Base-by-base conservation (phyloP, 2,113 vertebrate genomes). In the Paedocypris sp. region DNA sequence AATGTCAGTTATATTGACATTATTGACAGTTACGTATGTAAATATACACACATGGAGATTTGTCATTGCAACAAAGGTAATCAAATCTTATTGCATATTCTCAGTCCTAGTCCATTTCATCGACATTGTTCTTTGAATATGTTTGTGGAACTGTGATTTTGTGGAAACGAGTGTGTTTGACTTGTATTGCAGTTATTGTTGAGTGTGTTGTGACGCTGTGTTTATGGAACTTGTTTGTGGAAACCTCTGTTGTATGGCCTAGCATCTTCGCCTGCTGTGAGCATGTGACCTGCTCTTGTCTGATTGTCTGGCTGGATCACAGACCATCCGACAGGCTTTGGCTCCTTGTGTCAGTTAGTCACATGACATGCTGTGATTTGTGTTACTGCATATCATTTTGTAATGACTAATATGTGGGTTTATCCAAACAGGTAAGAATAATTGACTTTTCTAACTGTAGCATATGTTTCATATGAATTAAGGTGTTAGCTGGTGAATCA, bases 221-320 rank as follows among this genome's bases (percentile, higher is more conserved):
- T 41, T 13, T 67, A 19, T 41, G 46, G 25, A 48, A 48, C 25
- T 28, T 42, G 42, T 51, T 53, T 46, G 25, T 38, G 32, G 57
- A 48, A 20, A 19, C n/a, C 28, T 46, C 31, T 62, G 43, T 42
- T 39, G 52, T 62, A 61, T 53, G 49, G 38, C 31, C 46, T 15
- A 61, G 58, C 50, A 47, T 67, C 28, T 42, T 12, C 49, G 9
- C 60, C 36, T 50, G 42, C 49, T 64, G 60, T 35, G 20, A 22
- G 33, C 52, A 68, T 31, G 38, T 63, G 60, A 63, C 59, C 23
- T 31, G 36, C 51, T 51, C 16, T 35, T 20, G 4, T 4, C 25
- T 62, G 59, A 43, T 62, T 62, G 51, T 42, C 45, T 48, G 4
- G 39, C 18, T 59, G 46, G 22, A 31, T 41, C 62, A 36, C 49